Evolutionary conservation across 23 tunicate genomes (phyloP), one percentile per base, ranked within the genome.

Genomic region (Styela plicata): DNA sequence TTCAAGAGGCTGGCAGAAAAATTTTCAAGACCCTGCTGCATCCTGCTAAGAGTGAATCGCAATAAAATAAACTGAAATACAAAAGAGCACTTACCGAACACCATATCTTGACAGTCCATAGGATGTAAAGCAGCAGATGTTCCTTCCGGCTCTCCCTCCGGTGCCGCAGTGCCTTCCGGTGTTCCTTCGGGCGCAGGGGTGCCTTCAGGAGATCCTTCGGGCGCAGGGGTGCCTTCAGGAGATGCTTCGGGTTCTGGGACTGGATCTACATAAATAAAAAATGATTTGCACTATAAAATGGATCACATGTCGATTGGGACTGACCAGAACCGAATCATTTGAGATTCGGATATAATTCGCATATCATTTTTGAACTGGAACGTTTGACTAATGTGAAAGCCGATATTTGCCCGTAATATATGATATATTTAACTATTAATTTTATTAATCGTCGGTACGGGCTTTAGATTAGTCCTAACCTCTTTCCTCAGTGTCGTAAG

Each of bases 21-120:
- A n/a, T n/a, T n/a, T n/a, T n/a, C n/a, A n/a, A n/a, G n/a, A n/a
- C n/a, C n/a, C n/a, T n/a, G n/a, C n/a, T n/a, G n/a, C n/a, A n/a
- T n/a, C n/a, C n/a, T n/a, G n/a, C n/a, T n/a, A n/a, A n/a, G n/a
- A n/a, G n/a, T n/a, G n/a, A n/a, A n/a, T n/a, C n/a, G n/a, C n/a
- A n/a, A n/a, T n/a, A n/a, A n/a, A n/a, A n/a, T n/a, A n/a, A 44
- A 13, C 13, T 44, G 10, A 28, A 66, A 66, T 66, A 19, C 7
- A 44, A 31, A 79, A 25, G 7, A 2, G 2, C 74, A 75, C 64
- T 34, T 69, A 88, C 94, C 84, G 63, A 91, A 76, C 5, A 91
- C 86, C 32, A 91, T 70, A 34, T 91, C 97, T 44, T 33, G 79
- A 82, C 97, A 91, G 78, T 91, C 94, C 94, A 88, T 88, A 36